These are phyloP conservation scores for Knipowitschia caucasica DNA, from an alignment of 2,797 vertebrate genomes.

Conservation along the genomic window DNA sequence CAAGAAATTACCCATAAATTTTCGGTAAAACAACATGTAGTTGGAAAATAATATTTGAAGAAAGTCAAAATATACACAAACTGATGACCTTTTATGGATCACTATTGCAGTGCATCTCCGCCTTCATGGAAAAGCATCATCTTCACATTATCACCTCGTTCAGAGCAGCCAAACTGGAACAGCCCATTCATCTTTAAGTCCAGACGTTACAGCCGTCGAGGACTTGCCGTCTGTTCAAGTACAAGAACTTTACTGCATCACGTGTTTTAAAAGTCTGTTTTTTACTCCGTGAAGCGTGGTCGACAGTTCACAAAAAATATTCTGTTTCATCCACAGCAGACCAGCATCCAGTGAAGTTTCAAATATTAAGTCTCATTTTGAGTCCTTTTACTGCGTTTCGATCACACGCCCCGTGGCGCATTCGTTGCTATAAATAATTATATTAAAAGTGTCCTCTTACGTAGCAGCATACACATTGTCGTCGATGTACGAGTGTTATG, in stretches of 20 bases:
- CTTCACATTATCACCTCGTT: slow-evolving; percentile 42
- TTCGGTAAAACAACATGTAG: too few relatives aligned
- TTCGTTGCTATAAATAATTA: slow-evolving; percentile 55
- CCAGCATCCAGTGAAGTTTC: slow-evolving; percentile 59
- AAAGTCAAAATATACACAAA: too few relatives aligned
- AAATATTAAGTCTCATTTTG: slow-evolving; percentile 28
- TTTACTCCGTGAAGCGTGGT: slow-evolving; percentile 21
- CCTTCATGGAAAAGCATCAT: slow-evolving; percentile 14
- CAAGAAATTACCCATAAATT: too few relatives aligned
- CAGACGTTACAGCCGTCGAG: slow-evolving; percentile 40
- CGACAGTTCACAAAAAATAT: slow-evolving; percentile 23
- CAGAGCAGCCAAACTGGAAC: slow-evolving; percentile 13
- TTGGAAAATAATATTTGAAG: too few relatives aligned
- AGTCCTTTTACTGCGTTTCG: slow-evolving; percentile 32
- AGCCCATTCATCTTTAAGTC: slow-evolving; percentile 12
- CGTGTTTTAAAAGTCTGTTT: slow-evolving; percentile 8
- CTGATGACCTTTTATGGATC: too few relatives aligned
- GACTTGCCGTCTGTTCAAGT: slow-evolving; percentile 39
- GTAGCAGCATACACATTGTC: slow-evolving; percentile 73
- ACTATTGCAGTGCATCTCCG: too few relatives aligned
- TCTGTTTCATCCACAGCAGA: slow-evolving; percentile 51
- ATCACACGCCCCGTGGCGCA: slow-evolving; percentile 52
- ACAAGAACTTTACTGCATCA: slow-evolving; percentile 17
- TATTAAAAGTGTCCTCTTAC: slow-evolving; percentile 24
- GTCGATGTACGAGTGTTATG: slow-evolving; percentile 48